These are phyloP conservation scores for Narcine bancroftii DNA, from an alignment of 2,113 vertebrate genomes.

Conservation along the genomic window DNA sequence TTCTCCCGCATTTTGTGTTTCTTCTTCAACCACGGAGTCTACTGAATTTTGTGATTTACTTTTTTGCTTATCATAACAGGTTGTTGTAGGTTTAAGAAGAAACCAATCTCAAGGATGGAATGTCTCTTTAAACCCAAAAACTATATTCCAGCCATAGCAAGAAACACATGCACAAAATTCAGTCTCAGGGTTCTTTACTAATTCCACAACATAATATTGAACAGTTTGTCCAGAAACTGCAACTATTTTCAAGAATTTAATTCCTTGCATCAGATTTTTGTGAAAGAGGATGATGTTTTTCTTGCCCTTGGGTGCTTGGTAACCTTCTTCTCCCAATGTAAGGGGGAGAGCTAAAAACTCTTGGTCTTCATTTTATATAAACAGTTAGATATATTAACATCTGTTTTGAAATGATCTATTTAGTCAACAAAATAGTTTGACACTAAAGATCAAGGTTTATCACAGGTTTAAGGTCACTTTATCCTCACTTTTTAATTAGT, in stretches of 20 bases:
- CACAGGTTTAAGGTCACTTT: neutral
- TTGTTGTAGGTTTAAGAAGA: too few species aligned
- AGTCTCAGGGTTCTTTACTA: neutral
- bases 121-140: neutral
- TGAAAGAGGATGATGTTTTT: neutral
- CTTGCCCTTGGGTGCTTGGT: too few species aligned
- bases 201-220: neutral
- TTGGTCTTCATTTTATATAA: too few species aligned
- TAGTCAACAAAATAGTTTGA: neutral
- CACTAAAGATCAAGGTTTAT: neutral
- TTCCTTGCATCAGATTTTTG: neutral
- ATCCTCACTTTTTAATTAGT: neutral
- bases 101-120: neutral
- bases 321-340: neutral
- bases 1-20: too few species aligned
- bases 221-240: neutral
- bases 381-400: too few species aligned
- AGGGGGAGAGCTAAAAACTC: neutral
- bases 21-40: too few species aligned
- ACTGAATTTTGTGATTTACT: too few species aligned
- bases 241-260: neutral
- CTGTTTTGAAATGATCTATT: neutral
- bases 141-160: neutral
- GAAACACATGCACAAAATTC: neutral
- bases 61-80: too few species aligned